phyloP scores from a whole-genome alignment of 2,113 vertebrate species.

The Gasterosteus aculeatus region DNA sequence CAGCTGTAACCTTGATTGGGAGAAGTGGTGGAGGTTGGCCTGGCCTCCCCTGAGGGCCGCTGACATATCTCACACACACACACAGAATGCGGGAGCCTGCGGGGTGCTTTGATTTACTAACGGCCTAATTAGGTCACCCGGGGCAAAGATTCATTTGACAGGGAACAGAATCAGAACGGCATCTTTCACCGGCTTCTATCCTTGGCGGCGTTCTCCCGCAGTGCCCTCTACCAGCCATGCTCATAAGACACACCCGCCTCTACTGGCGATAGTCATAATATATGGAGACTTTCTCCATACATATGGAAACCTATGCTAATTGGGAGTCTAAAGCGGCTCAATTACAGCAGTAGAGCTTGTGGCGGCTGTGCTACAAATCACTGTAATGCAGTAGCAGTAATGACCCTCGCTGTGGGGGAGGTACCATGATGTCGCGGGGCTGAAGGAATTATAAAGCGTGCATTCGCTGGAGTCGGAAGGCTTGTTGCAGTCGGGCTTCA shows the following conservation, averaged over 20 bases:
- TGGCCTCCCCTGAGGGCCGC: conserved; percentile 60
- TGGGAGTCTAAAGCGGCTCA: conserved; percentile 61
- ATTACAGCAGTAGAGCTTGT: conserved; percentile 58
- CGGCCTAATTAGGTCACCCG: conserved; percentile 74
- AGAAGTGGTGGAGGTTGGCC: conserved; percentile 59
- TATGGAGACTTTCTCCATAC: conserved; percentile 56
- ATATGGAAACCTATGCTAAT: conserved; percentile 70
- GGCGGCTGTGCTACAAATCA: conserved; percentile 59
- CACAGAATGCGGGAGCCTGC: conserved; percentile 41
- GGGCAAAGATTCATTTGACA: conserved; percentile 73
- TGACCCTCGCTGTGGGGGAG: conserved; percentile 43
- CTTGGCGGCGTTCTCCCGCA: neutral
- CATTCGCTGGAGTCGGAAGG: neutral
- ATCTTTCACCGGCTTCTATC: conserved; percentile 43
- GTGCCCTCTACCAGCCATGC: neutral
- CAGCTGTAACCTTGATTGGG: conserved; percentile 63
- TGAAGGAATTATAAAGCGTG: conserved; percentile 18
- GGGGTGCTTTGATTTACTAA: conserved; percentile 71
- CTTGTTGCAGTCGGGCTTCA: conserved; percentile 20
- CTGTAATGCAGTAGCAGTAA: conserved; percentile 31
- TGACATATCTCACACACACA: conserved; percentile 62
- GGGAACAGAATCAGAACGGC: conserved; percentile 57
- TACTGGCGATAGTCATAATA: conserved; percentile 24
- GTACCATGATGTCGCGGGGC: conserved; percentile 8
- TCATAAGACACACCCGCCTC: conserved; percentile 55